Evolutionary conservation across 2,113 vertebrate genomes (phyloP).

Genomic region (Rhinopomastus cyanomelas): DNA sequence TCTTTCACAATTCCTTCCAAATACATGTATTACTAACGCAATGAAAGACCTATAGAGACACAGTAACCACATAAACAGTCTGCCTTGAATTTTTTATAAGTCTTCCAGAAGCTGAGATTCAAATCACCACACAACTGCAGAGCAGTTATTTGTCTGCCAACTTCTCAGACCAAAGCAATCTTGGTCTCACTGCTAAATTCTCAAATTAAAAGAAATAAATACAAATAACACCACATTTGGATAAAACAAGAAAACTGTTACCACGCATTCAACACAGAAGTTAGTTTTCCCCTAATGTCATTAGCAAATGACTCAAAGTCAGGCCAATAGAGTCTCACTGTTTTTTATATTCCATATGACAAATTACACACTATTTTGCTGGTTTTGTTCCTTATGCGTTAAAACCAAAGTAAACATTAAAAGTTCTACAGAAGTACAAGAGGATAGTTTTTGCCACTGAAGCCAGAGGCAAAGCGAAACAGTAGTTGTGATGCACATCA

Average conservation of each 20-base stretch:
- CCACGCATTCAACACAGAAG: neutral
- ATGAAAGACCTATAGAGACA: conserved; percentile 7
- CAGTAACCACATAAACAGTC: neutral
- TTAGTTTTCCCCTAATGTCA: neutral
- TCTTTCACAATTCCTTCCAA: neutral
- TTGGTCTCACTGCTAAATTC: neutral
- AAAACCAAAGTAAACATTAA: neutral
- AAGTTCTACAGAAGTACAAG: neutral
- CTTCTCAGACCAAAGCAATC: neutral
- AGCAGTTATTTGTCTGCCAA: neutral
- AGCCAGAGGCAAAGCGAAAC: neutral
- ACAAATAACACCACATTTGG: neutral
- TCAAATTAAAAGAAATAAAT: neutral
- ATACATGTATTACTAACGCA: neutral
- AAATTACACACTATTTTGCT: neutral
- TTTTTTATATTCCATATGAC: neutral
- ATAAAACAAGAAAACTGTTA: neutral
- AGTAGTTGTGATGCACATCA: neutral
- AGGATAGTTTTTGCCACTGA: neutral
- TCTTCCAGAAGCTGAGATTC: neutral
- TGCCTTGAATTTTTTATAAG: neutral
- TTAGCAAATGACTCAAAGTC: neutral
- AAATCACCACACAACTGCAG: neutral
- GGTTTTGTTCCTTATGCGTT: neutral
- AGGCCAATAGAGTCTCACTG: neutral